Conservation (phyloP, 2,797 vertebrate species). For the Cossypha niveicapilla region DNA sequence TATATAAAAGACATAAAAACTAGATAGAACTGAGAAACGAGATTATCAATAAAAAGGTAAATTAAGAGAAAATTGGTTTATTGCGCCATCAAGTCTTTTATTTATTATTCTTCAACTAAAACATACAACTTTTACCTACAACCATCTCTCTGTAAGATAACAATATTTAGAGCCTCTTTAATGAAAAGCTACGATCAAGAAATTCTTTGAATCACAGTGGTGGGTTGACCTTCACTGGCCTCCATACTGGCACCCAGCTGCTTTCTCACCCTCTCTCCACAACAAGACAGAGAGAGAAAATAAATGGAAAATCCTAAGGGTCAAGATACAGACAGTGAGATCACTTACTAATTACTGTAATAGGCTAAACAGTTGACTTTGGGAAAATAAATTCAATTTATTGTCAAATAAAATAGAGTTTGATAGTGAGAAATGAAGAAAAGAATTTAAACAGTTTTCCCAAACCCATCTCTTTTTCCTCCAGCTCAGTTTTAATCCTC, state of each 20-base stretch:
- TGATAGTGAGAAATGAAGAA: neutral
- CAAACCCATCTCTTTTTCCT: neutral
- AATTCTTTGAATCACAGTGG: neutral
- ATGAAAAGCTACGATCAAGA: neutral
- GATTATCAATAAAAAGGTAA: neutral
- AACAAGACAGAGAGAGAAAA: neutral
- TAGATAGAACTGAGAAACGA: neutral
- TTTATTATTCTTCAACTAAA: neutral
- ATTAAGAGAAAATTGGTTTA: neutral
- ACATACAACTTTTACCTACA: neutral
- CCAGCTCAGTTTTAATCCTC: neutral
- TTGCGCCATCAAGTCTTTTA: neutral
- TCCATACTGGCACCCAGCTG: fast-evolving
- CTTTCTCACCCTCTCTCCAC: neutral
- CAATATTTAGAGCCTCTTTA: neutral
- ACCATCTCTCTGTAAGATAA: neutral
- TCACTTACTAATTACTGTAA: neutral
- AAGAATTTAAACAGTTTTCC: neutral
- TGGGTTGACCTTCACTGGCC: neutral
- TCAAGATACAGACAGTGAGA: neutral
- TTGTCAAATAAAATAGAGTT: neutral
- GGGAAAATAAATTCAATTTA: neutral
- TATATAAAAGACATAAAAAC: neutral
- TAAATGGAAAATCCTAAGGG: neutral
- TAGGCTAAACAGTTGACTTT: neutral